Evolutionary conservation across 2,113 vertebrate genomes (phyloP).

Genomic region (Saguinus midas): DNA sequence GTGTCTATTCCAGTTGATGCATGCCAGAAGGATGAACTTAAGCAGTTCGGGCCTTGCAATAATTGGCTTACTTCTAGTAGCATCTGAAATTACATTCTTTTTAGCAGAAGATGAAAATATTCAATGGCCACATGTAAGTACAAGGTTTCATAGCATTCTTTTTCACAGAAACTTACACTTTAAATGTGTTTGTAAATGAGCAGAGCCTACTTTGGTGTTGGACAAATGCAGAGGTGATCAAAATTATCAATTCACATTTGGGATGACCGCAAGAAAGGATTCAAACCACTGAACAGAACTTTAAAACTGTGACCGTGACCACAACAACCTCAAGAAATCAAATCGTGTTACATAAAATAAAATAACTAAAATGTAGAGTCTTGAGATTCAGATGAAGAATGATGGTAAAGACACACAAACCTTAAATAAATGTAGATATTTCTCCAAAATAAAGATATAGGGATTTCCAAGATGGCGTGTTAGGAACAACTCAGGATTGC

Average conservation of each 20-base stretch:
- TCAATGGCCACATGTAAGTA: background rate
- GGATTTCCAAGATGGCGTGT: too few relatives aligned
- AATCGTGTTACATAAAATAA: too few relatives aligned
- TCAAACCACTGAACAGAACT: too few relatives aligned
- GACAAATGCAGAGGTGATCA: background rate
- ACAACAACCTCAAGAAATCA: too few relatives aligned
- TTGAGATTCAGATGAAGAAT: too few relatives aligned
- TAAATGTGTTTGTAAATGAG: background rate
- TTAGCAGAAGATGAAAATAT: fast-evolving
- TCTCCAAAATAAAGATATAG: too few relatives aligned
- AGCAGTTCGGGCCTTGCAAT: background rate
- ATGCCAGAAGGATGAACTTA: background rate
- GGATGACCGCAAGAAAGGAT: too few relatives aligned
- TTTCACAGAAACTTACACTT: background rate
- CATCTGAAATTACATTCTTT: background rate
- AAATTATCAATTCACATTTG: background rate
- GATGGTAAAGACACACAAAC: too few relatives aligned
- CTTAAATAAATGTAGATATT: too few relatives aligned
- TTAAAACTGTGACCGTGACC: too few relatives aligned
- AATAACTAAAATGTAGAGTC: too few relatives aligned
- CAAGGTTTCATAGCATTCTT: background rate
- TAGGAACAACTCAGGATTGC: too few relatives aligned
- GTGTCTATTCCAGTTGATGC: background rate
- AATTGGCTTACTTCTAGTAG: background rate
- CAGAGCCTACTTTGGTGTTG: background rate